Percentiles rank a stretch among this genome's conserved stretches.
Conservation (phyloP, 53 echinoderm and acorn worm genomes). For the Paelopatides confundens region DNA sequence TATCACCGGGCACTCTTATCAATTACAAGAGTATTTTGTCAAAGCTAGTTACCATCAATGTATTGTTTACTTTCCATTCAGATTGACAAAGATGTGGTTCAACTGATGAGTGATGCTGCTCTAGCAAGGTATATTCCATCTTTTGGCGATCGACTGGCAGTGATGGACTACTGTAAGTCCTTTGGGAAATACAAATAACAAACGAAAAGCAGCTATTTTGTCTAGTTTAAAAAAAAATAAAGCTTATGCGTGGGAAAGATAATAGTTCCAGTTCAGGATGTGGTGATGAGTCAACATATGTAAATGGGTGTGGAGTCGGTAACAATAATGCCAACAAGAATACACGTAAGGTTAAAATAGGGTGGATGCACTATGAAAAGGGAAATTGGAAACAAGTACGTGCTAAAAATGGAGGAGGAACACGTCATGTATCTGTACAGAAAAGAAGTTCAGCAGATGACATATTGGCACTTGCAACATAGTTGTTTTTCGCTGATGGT, state of each 20-base stretch:
- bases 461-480: not conserved
- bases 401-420: conserved; percentile 2
- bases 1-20: too few species aligned
- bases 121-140: not conserved
- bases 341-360: not conserved
- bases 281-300: too few species aligned
- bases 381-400: not conserved
- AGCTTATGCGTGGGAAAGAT: not conserved
- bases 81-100: not conserved
- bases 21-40: too few species aligned
- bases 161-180: not conserved
- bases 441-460: not conserved
- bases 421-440: not conserved
- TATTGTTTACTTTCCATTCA: not conserved
- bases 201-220: not conserved
- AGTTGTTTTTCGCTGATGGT: not conserved
- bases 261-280: too few species aligned
- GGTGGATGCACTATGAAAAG: not conserved
- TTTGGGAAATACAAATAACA: not conserved
- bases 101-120: not conserved
- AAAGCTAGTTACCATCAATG: too few species aligned
- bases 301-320: too few species aligned
- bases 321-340: not conserved
- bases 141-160: not conserved
- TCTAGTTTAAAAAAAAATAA: not conserved